Percentiles rank a stretch among this genome's conserved stretches.
These are phyloP conservation scores for Drosophila ironensis DNA, from an alignment of 1,140 invertebrate species.

Conservation along the genomic window DNA sequence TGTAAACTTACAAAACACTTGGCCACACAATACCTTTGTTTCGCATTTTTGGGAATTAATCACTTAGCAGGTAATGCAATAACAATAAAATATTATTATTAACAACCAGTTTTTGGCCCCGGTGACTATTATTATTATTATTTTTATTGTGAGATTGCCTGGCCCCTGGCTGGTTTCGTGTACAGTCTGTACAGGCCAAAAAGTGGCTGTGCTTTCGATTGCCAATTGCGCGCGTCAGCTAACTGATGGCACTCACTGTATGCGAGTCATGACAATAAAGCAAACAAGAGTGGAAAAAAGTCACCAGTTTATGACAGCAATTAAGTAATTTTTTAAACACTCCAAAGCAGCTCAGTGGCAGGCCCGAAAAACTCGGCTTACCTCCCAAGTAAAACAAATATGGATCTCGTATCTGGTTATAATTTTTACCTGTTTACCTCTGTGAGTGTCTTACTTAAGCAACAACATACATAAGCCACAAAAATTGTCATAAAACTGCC, in stretches of 20 bases:
- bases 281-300: conserved; percentile 45
- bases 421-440: conserved; percentile 4
- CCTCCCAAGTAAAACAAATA: conserved; percentile 59
- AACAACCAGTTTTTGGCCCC: conserved; percentile 65
- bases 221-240: background rate
- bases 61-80: conserved; percentile 75
- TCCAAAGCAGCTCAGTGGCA: conserved; percentile 32
- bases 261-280: conserved; percentile 42
- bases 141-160: conserved; percentile 23
- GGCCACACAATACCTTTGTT: background rate
- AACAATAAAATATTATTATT: conserved; percentile 75
- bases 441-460: conserved; percentile 28
- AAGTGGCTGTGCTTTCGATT: background rate
- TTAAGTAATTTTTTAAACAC: conserved; percentile 80
- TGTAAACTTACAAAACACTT: too few species aligned
- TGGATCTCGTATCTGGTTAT: conserved; percentile 46
- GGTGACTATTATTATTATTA: conserved; percentile 60
- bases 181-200: conserved; percentile 28
- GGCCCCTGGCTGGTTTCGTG: background rate
- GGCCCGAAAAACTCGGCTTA: background rate
- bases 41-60: conserved; percentile 45
- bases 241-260: conserved; percentile 39
- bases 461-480: conserved; percentile 49
- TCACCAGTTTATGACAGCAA: conserved; percentile 75
- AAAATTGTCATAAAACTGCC: conserved; percentile 75